Evolutionary conservation across 1,140 invertebrate species (phyloP).

Genomic region (Cataglyphis hispanica): DNA sequence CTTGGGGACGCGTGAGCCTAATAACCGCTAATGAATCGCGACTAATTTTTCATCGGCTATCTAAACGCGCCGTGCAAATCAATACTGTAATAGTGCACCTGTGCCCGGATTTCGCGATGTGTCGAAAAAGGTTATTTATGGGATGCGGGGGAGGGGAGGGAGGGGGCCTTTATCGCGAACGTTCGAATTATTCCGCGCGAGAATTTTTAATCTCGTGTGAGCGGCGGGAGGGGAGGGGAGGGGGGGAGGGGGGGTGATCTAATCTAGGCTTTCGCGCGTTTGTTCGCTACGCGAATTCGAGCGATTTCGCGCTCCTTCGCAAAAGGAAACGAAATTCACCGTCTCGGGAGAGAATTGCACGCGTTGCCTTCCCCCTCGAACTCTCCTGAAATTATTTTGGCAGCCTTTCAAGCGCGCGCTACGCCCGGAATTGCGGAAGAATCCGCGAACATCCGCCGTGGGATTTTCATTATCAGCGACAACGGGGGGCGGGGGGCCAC

Average conservation of each 20-base stretch:
- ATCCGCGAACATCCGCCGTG: constrained; percentile 48
- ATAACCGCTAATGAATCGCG: constrained; percentile 8
- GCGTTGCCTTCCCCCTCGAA: not conserved
- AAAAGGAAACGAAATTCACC: not conserved
- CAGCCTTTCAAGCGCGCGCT: constrained; percentile 44
- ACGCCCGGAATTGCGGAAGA: constrained; percentile 49
- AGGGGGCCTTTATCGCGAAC: constrained; percentile 16
- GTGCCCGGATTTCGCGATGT: constrained; percentile 29
- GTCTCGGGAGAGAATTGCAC: not conserved
- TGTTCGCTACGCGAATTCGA: not conserved
- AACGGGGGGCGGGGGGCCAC: not conserved
- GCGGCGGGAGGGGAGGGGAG: too few species aligned
- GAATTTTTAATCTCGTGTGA: constrained; percentile 45
- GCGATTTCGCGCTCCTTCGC: not conserved
- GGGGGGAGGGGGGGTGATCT: too few species aligned
- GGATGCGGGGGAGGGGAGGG: not conserved
- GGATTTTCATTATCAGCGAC: constrained; percentile 60
- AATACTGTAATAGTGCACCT: constrained; percentile 3
- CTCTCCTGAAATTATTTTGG: constrained; percentile 63
- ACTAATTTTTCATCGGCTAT: constrained; percentile 48
- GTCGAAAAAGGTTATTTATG: constrained; percentile 47
- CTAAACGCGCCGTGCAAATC: constrained; percentile 31
- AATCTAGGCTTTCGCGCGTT: too few species aligned
- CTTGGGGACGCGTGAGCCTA: not conserved
- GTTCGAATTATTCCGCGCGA: constrained; percentile 7